Evolutionary conservation across 2,113 vertebrate genomes (phyloP).

Genomic region (Ondatra zibethicus): DNA sequence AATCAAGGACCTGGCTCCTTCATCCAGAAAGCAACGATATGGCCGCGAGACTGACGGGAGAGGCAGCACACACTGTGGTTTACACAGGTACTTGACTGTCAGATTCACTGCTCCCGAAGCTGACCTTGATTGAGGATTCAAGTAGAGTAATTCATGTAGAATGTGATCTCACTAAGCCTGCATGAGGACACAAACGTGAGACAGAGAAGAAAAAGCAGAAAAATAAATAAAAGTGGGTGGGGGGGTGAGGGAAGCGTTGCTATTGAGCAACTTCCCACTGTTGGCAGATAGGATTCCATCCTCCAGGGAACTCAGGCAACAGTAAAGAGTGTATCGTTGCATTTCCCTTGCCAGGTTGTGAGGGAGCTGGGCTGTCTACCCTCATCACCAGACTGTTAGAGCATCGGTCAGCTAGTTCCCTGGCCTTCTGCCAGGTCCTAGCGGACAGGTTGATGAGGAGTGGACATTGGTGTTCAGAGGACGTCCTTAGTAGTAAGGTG

Average conservation of each 20-base stretch:
- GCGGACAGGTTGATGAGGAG: not conserved
- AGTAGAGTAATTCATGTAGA: not conserved
- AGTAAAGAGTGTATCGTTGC: not conserved
- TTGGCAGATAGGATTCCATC: not conserved
- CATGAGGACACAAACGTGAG: not conserved
- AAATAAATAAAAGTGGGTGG: rapidly evolving
- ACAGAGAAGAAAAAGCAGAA: not conserved
- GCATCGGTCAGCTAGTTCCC: not conserved
- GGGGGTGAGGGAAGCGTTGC: rapidly evolving
- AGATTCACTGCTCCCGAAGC: not conserved
- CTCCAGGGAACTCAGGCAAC: not conserved
- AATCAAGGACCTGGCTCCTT: not conserved
- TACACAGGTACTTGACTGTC: not conserved
- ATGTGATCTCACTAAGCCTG: not conserved
- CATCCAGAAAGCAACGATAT: not conserved
- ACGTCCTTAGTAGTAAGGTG: not conserved
- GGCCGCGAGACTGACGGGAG: not conserved
- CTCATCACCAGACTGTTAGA: too few species aligned
- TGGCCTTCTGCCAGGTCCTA: not conserved
- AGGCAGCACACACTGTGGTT: not conserved
- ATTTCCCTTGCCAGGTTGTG: not conserved
- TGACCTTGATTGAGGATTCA: not conserved
- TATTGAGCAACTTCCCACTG: not conserved
- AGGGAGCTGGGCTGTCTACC: not conserved
- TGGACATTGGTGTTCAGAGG: not conserved